Conservation (phyloP, 2,113 vertebrate genomes). For the Theristicus caerulescens region DNA sequence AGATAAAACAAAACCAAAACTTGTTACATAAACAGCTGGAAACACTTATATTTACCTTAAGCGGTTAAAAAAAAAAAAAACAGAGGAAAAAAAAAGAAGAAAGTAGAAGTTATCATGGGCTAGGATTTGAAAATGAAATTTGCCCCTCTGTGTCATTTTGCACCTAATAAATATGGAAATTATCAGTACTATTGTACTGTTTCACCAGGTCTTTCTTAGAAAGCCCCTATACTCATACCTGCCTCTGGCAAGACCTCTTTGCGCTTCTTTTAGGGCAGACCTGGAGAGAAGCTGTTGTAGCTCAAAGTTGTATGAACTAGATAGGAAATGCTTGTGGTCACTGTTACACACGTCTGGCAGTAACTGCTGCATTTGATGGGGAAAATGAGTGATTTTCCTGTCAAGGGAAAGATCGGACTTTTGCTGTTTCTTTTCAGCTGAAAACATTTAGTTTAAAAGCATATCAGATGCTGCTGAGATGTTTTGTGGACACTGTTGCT, state of each 20-base stretch:
- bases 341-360: background rate
- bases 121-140: background rate
- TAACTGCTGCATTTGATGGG: background rate
- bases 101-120: background rate
- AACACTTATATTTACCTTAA: background rate
- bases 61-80: background rate
- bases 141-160: background rate
- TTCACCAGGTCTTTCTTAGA: background rate
- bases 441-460: background rate
- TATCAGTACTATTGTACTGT: background rate
- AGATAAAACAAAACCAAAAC: conserved; percentile 42
- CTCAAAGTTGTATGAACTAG: background rate
- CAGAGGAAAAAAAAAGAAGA: background rate
- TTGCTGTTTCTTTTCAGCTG: background rate
- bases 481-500: background rate
- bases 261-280: background rate
- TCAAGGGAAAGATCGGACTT: background rate
- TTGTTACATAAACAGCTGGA: background rate
- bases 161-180: background rate
- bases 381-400: background rate
- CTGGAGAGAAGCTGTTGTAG: background rate
- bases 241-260: background rate
- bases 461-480: background rate
- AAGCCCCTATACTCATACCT: background rate
- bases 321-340: background rate